Evolutionary conservation across 2,797 vertebrate genomes (phyloP), one percentile per base, ranked within the genome.

Genomic region (Sebastes iracundus): DNA sequence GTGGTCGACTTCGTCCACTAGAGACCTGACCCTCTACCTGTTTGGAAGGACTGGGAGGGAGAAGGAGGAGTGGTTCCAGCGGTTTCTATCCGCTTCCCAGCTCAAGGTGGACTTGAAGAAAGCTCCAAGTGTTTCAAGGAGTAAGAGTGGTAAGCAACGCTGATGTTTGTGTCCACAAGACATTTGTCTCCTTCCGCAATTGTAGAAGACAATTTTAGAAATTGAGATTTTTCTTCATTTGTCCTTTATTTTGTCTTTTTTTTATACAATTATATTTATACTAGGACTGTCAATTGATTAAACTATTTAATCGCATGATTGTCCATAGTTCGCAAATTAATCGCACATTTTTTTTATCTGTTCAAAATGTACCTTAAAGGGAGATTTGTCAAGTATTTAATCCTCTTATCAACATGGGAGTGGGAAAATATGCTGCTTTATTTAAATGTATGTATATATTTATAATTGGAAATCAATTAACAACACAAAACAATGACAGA

Each of bases 31-130:
- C 38, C 95, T 99, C 55, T 99, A 97, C 90, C 96, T 99, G 83
- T 99, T 99, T 85, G 98, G 97, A 63, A 96, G 98, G 90, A 99
- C 98, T 1, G 98, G 98, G 4, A 93, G 98, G 72, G 97, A 99
- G 86, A 99, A 99, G 89, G 98, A 99, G 87, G 98, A 98, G 65
- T 99, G 98, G 98, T 99, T 99, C 92, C 95, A 95, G 72, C 94
- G 94, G 66, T 97, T 99, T 64, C 90, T 98, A 38, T 89, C 95
- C 0, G 98, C 97, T 27, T 97, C 97, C 23, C 97, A 91, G 83
- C 90, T 94, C 67, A 98, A 97, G 91, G 88, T 80, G 0, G 96
- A 97, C 76, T 65, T 80, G 18, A 98, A 94, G 90, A 98, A 96
- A 90, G 65, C 81, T 3, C 30, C 90, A 7, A 88, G 77, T 72